Conservation (phyloP, 1,140 invertebrate genomes). For the Bombus consobrinus region DNA sequence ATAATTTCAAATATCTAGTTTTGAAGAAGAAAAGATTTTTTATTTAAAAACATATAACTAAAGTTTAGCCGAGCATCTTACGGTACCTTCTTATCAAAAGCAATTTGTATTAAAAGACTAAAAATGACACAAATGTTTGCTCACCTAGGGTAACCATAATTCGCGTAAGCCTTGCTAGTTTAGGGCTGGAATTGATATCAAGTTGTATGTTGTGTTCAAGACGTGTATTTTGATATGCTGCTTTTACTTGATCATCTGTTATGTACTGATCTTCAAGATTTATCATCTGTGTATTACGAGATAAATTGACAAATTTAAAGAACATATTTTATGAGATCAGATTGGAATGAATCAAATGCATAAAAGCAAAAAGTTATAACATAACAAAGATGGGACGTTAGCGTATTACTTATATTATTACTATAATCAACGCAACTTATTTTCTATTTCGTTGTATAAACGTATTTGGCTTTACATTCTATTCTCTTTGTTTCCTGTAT, state of each 20-base stretch:
- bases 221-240: slow-evolving; percentile 55
- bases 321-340: background rate
- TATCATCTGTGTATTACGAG: slow-evolving; percentile 47
- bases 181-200: slow-evolving; percentile 57
- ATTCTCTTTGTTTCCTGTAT: too few species aligned
- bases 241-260: slow-evolving; percentile 42
- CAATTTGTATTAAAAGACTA: background rate
- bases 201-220: slow-evolving; percentile 58
- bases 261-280: slow-evolving; percentile 48
- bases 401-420: too few species aligned
- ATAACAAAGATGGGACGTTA: too few species aligned
- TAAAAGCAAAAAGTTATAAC: background rate
- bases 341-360: background rate
- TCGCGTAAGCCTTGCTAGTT: slow-evolving; percentile 53
- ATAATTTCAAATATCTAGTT: too few species aligned
- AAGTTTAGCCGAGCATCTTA: too few species aligned
- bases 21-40: too few species aligned
- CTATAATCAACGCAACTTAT: too few species aligned
- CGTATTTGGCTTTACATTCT: too few species aligned
- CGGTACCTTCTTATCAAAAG: too few species aligned
- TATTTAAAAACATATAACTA: too few species aligned
- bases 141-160: slow-evolving; percentile 64
- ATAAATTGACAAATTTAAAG: background rate
- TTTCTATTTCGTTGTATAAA: too few species aligned
- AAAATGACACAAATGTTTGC: background rate